A percentile compares a stretch with the other conserved stretches of the same genome.
Conservation (phyloP, 2,888 invertebrate genomes). For the Punctoribates punctum region DNA sequence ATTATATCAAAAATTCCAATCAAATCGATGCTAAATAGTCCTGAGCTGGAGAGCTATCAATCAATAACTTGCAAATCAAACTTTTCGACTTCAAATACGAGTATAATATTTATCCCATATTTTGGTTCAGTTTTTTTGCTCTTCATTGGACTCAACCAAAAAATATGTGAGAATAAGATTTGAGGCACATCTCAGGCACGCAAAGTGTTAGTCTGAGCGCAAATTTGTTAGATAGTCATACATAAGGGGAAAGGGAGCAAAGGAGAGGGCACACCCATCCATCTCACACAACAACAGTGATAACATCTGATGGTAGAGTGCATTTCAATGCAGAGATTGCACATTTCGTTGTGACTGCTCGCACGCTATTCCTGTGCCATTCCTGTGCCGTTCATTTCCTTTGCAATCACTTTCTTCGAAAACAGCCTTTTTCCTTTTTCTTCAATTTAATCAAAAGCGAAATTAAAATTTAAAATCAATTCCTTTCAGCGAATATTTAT, state of each 20-base stretch:
- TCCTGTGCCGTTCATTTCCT: constrained; percentile 18
- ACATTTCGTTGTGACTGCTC: not conserved
- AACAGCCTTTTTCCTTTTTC: not conserved
- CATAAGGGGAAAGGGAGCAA: not conserved
- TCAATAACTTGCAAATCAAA: not conserved
- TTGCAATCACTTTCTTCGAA: not conserved
- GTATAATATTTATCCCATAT: not conserved
- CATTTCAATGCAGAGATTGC: constrained; percentile 8
- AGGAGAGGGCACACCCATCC: constrained; percentile 23
- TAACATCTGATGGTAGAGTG: constrained; percentile 26
- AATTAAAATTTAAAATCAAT: not conserved
- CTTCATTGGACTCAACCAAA: not conserved
- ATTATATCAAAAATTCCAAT: no score
- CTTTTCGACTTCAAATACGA: not conserved
- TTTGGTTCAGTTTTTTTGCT: not conserved
- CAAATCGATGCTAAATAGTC: no score
- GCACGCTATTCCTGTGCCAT: no score
- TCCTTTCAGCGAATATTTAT: no score
- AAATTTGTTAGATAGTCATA: constrained; percentile 6
- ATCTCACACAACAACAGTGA: constrained; percentile 21
- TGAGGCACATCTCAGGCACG: constrained; percentile 19
- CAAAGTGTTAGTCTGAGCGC: constrained; percentile 7
- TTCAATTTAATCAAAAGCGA: not conserved
- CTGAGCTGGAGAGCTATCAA: not conserved
- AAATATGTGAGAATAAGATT: not conserved